Base-by-base conservation (phyloP, 2,113 vertebrate species). In the Tachuris rubrigastra region DNA sequence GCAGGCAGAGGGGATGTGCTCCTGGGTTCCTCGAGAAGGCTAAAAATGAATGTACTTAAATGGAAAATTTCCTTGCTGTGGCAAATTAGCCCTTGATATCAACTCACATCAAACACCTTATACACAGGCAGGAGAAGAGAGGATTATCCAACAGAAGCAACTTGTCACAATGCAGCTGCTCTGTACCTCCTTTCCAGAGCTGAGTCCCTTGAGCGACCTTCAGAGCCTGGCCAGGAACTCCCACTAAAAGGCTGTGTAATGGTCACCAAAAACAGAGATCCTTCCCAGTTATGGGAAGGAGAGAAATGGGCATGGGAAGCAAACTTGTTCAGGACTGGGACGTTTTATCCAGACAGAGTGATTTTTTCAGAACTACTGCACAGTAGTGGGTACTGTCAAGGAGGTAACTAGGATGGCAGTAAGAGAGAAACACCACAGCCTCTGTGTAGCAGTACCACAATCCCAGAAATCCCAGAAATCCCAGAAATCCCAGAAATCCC, bases 1-100 rank as follows among this genome's bases (percentile, higher is more conserved):
- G 25, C 10, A 7, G 20, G 44, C 7, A 31, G 44, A 68, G 39
- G 0, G 1, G 47, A 39, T 20, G 60, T 1, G 2, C 21, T 89
- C 56, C 41, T 49, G 52, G 25, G 23, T 15, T 37, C 58, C 47
- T n/a, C 12, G 15, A n/a, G n/a, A 3, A 35, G 39, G 19, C 22
- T 81, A 63, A 69, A 88, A 90, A 42, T n/a, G 0, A 27, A 62
- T 65, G 41, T 28, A 37, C 17, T 46, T 71, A 53, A 28, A 78
- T 3, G 3, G 80, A 74, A 67, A 59, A 81, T 66, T 19, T 67
- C 28, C 49, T 68, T 41, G 62, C 56, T 93, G 53, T 12, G 49
- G 33, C 35, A 84, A 39, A 85, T 74, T 23, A 90, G 35, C 41
- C 44, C 28, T 65, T n/a, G 37, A 30, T 8, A 49, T 28, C 1